Evolutionary conservation across 2,113 vertebrate genomes (phyloP).

Genomic region (Erythrocercus mccallii): DNA sequence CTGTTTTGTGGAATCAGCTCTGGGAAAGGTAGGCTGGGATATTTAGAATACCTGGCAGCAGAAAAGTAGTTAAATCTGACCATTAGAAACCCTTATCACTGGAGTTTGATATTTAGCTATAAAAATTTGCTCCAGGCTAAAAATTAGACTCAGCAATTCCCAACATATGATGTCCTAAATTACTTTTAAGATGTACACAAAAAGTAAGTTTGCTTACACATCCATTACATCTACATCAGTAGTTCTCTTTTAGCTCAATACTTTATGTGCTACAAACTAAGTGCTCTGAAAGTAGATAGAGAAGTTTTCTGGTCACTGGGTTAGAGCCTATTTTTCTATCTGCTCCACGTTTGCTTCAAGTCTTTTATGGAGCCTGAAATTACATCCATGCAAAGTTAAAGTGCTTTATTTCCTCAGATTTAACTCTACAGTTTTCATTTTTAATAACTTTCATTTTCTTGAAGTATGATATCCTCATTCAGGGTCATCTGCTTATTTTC

Average conservation of each 20-base stretch:
- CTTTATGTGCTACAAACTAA: not conserved
- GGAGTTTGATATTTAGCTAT: not conserved
- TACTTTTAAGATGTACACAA: slow-evolving; percentile 21
- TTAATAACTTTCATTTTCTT: not conserved
- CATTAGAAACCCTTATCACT: slow-evolving; percentile 14
- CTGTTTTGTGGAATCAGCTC: not conserved
- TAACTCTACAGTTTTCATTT: not conserved
- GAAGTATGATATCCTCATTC: not conserved
- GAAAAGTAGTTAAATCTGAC: not conserved
- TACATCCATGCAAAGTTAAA: not conserved
- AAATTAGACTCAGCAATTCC: slow-evolving; percentile 28
- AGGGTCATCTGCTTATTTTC: not conserved
- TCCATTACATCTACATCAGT: not conserved
- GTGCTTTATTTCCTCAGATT: not conserved
- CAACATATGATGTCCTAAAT: not conserved
- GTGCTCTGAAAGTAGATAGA: not conserved
- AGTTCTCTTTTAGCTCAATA: slow-evolving; percentile 10
- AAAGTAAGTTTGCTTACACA: slow-evolving; percentile 12
- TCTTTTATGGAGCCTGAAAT: slow-evolving; percentile 1
- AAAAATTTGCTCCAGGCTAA: slow-evolving; percentile 26
- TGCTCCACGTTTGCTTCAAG: not conserved
- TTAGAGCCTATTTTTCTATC: not conserved
- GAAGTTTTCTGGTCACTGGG: not conserved
- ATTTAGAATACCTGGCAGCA: not conserved
- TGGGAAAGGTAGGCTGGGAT: not conserved